Evolutionary conservation across 2,797 vertebrate genomes (phyloP).

Genomic region (Muraenolepis orangiensis): DNA sequence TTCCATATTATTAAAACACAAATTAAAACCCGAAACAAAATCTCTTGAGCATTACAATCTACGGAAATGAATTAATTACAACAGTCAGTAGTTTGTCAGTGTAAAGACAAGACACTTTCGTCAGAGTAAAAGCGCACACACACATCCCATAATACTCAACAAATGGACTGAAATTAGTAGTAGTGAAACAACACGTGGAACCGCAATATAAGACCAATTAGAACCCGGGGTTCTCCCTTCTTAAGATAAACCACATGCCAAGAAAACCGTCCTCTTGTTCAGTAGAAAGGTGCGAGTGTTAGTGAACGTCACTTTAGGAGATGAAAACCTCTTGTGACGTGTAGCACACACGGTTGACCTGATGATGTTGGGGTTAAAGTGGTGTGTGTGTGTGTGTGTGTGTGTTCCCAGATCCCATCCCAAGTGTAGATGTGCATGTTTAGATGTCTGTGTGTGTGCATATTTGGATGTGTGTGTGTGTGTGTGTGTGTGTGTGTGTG

Average conservation of each 20-base stretch:
- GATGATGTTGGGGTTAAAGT: not conserved
- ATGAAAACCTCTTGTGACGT: not conserved
- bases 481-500: not conserved
- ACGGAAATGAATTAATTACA: slow-evolving; percentile 20
- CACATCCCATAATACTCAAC: slow-evolving; percentile 20
- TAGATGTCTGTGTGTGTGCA: no score
- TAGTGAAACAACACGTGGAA: slow-evolving; percentile 33
- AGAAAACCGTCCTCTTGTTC: slow-evolving; percentile 1
- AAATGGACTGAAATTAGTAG: slow-evolving; percentile 9
- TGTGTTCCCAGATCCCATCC: not conserved
- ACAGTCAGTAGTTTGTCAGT: slow-evolving; percentile 12
- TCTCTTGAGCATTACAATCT: slow-evolving; percentile 10
- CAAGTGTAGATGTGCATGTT: no score
- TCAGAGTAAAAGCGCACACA: slow-evolving; percentile 30
- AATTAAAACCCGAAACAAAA: not conserved
- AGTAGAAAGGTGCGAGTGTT: not conserved
- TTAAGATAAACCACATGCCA: not conserved
- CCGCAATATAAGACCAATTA: not conserved
- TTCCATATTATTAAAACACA: slow-evolving; percentile 5
- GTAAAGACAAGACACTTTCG: slow-evolving; percentile 20
- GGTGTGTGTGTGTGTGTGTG: not conserved
- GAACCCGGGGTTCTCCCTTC: not conserved
- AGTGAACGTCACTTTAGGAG: not conserved
- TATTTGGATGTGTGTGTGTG: not conserved
- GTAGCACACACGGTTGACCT: not conserved